phyloP scores from a whole-genome alignment of 2,888 invertebrate species.

The Pocota personata region DNA sequence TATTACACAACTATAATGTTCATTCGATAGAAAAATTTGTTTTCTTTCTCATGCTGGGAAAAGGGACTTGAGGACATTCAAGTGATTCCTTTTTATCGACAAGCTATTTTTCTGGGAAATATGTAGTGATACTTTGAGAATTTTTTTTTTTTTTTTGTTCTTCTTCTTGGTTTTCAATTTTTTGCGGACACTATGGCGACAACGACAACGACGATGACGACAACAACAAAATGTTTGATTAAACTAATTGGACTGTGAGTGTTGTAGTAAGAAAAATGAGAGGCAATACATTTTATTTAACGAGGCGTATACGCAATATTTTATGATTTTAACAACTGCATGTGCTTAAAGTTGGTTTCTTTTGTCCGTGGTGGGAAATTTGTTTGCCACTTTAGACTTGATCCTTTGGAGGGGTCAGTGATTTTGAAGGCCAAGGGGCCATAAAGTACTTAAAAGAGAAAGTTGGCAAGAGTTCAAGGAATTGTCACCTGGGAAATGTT shows the following conservation, averaged over 20 bases:
- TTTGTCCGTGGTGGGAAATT: background rate
- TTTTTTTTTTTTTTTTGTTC: background rate
- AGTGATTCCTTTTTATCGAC: constrained; percentile 31
- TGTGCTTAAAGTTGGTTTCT: background rate
- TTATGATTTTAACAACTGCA: background rate
- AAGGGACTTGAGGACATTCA: constrained; percentile 20
- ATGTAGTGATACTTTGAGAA: constrained; percentile 4
- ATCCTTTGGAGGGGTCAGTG: background rate
- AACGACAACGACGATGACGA: background rate
- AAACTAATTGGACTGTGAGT: constrained; percentile 28
- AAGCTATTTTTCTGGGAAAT: constrained; percentile 17
- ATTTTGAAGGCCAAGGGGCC: background rate
- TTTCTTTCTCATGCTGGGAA: background rate
- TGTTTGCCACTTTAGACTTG: too few relatives aligned
- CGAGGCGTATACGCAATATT: constrained; percentile 1
- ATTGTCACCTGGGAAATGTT: too few relatives aligned
- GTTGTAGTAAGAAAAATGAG: background rate
- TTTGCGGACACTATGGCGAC: constrained; percentile 19
- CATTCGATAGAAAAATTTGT: constrained; percentile 10
- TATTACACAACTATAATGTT: constrained; percentile 40
- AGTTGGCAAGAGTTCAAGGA: too few relatives aligned
- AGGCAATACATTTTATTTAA: background rate
- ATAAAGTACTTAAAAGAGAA: background rate
- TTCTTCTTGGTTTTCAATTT: background rate
- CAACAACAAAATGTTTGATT: constrained; percentile 39